These are phyloP conservation scores for Cebus imitator DNA, from an alignment of 2,113 vertebrate genomes.

Conservation along the genomic window DNA sequence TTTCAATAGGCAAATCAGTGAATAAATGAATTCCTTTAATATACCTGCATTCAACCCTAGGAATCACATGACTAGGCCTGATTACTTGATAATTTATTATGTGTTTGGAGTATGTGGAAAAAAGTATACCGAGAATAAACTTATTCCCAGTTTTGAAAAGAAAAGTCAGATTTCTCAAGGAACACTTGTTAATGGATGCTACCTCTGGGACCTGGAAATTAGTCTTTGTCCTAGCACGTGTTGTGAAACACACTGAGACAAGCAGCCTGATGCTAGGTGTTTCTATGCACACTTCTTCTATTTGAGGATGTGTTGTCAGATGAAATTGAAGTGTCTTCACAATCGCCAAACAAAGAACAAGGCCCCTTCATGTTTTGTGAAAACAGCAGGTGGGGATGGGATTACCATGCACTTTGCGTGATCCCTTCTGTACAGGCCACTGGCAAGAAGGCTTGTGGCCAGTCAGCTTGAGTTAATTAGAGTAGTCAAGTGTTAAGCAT, in stretches of 20 bases:
- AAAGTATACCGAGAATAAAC: background rate
- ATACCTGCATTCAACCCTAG: background rate
- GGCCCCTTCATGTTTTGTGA: constrained; percentile 22
- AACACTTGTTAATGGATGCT: background rate
- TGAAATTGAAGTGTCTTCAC: constrained; percentile 73
- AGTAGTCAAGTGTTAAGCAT: constrained; percentile 48
- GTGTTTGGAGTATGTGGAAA: background rate
- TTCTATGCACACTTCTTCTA: background rate
- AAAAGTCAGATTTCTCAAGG: background rate
- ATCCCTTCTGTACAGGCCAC: constrained; percentile 16
- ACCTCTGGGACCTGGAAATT: background rate
- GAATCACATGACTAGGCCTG: background rate
- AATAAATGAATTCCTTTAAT: background rate
- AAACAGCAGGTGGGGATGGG: background rate
- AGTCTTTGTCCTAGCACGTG: background rate
- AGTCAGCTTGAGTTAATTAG: constrained; percentile 63
- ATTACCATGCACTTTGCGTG: background rate
- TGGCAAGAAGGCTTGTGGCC: constrained; percentile 49
- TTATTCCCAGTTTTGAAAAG: background rate
- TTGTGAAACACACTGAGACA: background rate
- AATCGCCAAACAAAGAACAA: background rate
- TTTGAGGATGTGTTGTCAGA: constrained; percentile 49
- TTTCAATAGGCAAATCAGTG: background rate
- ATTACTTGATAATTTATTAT: background rate
- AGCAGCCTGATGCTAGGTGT: background rate